phyloP scores from a whole-genome alignment of 2,797 vertebrate species.

The Lagodon rhomboides region DNA sequence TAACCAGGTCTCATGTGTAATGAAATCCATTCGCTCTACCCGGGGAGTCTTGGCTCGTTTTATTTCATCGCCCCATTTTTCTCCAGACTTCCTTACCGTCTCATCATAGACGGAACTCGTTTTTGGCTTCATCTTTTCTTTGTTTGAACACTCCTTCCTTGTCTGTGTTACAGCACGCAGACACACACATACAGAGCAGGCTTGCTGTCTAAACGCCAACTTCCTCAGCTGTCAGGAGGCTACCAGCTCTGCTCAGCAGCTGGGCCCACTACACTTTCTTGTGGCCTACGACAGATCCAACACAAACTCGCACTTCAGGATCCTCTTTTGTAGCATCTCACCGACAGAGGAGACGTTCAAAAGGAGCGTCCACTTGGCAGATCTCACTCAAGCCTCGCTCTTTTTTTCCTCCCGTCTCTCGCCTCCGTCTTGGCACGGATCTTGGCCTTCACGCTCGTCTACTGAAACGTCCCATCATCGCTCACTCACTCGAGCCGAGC shows the following conservation, averaged over 20 bases:
- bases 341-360: constrained; percentile 57
- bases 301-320: constrained; percentile 65
- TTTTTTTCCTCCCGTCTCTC: constrained; percentile 41
- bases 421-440: constrained; percentile 72
- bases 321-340: constrained; percentile 67
- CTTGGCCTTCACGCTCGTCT: constrained; percentile 71
- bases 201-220: constrained; percentile 48
- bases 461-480: constrained; percentile 86
- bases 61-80: constrained; percentile 53
- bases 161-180: constrained; percentile 56
- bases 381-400: constrained; percentile 64
- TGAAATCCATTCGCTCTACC: constrained; percentile 67
- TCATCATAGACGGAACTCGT: constrained; percentile 63
- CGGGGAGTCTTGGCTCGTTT: constrained; percentile 47
- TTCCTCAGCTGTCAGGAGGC: constrained; percentile 68
- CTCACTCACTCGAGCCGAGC: constrained; percentile 78
- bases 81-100: constrained; percentile 52
- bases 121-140: constrained; percentile 64
- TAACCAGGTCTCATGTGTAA: constrained; percentile 64
- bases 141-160: constrained; percentile 67
- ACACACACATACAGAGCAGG: constrained; percentile 32
- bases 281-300: constrained; percentile 62
- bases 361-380: constrained; percentile 65
- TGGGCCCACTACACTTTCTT: constrained; percentile 44
- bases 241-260: constrained; percentile 68